Evolutionary conservation across 2,113 vertebrate genomes (phyloP), one percentile per base, ranked within the genome.

Genomic region (Epinephelus fuscoguttatus): DNA sequence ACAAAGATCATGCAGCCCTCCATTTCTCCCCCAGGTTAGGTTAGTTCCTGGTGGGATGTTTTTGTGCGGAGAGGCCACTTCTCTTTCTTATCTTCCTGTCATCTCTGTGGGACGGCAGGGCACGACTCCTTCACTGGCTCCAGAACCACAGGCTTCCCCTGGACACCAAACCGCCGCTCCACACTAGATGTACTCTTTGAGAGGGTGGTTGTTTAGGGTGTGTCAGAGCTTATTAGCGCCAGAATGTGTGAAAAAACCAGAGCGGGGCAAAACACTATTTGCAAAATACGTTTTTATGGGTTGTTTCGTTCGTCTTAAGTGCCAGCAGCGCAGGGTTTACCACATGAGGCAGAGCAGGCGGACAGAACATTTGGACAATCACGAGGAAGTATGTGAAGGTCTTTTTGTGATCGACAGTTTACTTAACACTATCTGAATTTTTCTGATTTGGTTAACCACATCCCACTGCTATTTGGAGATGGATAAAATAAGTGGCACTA

Each of bases 51-150:
- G 94, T 93, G 93, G 84, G 93, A 92, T 93, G 91, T 93, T 94
- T 93, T 93, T 93, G 90, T 91, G 90, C 37, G 11, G 73, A 60
- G 92, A 93, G 95, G 94, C 92, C 94, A 95, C 86, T 88, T 95
- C 89, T 94, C 95, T 96, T 94, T 96, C 96, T 96, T 95, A 96
- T 96, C 96, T 96, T 96, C 93, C 97, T 97, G 96, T 96, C 96
- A 95, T 95, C 95, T 96, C 97, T 95, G 96, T 95, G 95, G 97
- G 96, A 95, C 94, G 88, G 95, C 96, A 94, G 93, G 94, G 92
- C 91, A 88, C 88, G 95, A 96, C 96, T 94, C 90, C 84, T 63
- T 89, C 88, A 93, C 93, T 96, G 96, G 96, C 95, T 96, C 96
- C 95, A 94, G 93, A 95, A 91, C 94, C 92, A 21, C 94, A 95